phyloP scores from a whole-genome alignment of 2,888 invertebrate species.

The Eurytoma californica region DNA sequence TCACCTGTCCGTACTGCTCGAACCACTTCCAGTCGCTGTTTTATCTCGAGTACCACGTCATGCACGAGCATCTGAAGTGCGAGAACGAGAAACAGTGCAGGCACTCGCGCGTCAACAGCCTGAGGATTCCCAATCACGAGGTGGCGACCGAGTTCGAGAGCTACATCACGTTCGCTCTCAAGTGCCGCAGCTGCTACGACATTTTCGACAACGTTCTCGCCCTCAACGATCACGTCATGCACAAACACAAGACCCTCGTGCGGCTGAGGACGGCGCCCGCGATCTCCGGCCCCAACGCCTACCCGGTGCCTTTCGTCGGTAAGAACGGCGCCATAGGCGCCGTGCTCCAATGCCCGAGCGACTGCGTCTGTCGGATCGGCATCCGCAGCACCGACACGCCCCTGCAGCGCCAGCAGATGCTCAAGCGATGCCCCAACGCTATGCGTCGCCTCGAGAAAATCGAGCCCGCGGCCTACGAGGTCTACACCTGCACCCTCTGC shows the following conservation, averaged over 20 bases:
- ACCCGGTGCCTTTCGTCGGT: not conserved
- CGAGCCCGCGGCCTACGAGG: constrained; percentile 55
- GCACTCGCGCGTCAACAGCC: constrained; percentile 42
- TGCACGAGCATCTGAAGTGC: constrained; percentile 59
- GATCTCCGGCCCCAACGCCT: not conserved
- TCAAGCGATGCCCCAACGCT: constrained; percentile 51
- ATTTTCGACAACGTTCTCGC: constrained; percentile 42
- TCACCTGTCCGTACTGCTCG: constrained; percentile 60
- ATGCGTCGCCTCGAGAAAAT: constrained; percentile 54
- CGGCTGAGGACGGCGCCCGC: not conserved
- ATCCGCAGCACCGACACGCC: constrained; percentile 45
- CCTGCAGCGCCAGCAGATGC: constrained; percentile 49
- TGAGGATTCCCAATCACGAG: constrained; percentile 41
- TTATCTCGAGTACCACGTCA: constrained; percentile 58
- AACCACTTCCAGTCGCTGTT: constrained; percentile 58
- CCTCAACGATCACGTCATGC: constrained; percentile 55
- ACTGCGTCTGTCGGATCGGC: constrained; percentile 54
- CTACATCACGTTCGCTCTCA: constrained; percentile 49
- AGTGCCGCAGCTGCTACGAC: constrained; percentile 54
- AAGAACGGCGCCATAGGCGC: constrained; percentile 33
- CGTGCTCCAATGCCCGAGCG: constrained; percentile 53
- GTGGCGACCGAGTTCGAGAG: constrained; percentile 48
- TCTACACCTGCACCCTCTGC: constrained; percentile 54
- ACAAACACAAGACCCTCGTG: constrained; percentile 50
- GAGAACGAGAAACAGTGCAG: constrained; percentile 53